Evolutionary conservation across 2,797 vertebrate species (phyloP).

Genomic region (Melanotaenia parkinsoni): DNA sequence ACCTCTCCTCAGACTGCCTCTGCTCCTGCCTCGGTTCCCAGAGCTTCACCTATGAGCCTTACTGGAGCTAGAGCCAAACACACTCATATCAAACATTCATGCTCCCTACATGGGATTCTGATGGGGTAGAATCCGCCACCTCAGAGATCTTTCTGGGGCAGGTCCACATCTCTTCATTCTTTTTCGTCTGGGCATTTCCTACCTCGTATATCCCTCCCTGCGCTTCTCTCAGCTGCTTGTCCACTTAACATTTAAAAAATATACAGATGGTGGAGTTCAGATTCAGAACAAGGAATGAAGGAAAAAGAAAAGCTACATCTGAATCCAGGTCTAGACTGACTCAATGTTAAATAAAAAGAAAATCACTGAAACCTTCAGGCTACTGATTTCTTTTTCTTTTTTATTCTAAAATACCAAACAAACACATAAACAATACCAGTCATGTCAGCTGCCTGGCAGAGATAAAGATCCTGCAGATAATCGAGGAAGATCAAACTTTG

Average conservation of each 20-base stretch:
- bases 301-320: not conserved
- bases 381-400: too few species aligned
- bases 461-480: too few species aligned
- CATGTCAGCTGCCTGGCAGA: too few species aligned
- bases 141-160: not conserved
- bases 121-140: not conserved
- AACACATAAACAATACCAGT: too few species aligned
- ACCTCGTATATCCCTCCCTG: not conserved
- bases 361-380: too few species aligned
- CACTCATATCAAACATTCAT: slow-evolving; percentile 1
- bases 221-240: not conserved
- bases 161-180: too few species aligned
- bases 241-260: not conserved
- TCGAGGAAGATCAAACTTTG: too few species aligned
- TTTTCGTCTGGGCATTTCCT: too few species aligned
- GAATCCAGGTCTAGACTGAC: too few species aligned
- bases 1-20: too few species aligned
- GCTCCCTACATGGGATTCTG: not conserved
- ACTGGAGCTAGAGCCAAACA: not conserved
- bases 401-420: too few species aligned
- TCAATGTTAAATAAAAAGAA: not conserved
- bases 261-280: not conserved
- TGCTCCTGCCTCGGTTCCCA: not conserved
- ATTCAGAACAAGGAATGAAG: not conserved
- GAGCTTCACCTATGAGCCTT: not conserved